Conservation (phyloP, 2,888 invertebrate species). For the Cacoxenus indagator region DNA sequence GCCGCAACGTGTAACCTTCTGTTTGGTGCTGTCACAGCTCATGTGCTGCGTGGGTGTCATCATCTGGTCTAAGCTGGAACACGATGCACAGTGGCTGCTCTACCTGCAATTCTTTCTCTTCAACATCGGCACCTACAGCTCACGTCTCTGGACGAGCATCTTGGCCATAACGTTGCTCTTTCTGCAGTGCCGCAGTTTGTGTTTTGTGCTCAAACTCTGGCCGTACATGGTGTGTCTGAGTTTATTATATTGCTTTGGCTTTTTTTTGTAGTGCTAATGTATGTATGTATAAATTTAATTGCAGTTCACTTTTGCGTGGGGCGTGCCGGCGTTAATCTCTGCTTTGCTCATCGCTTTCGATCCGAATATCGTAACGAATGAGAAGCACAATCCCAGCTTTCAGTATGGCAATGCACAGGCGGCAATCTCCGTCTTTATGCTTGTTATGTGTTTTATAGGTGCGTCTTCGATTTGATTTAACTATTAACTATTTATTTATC, state of each 20-base stretch:
- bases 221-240: conserved; percentile 74
- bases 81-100: conserved; percentile 75
- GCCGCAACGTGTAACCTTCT: conserved; percentile 86
- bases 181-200: conserved; percentile 85
- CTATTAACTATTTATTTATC: background rate
- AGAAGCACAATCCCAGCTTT: conserved; percentile 81
- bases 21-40: conserved; percentile 82
- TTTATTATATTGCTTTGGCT: conserved; percentile 1
- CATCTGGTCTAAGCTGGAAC: conserved; percentile 77
- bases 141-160: conserved; percentile 88
- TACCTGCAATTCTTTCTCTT: conserved; percentile 84
- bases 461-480: conserved; percentile 39
- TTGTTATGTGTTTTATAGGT: conserved; percentile 86
- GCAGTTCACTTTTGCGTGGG: conserved; percentile 76
- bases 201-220: conserved; percentile 84
- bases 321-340: conserved; percentile 79
- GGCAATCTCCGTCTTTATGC: conserved; percentile 80
- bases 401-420: conserved; percentile 85
- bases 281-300: background rate
- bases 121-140: conserved; percentile 83
- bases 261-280: background rate
- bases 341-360: conserved; percentile 76
- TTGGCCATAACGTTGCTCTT: conserved; percentile 86
- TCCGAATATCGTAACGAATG: conserved; percentile 72
- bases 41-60: conserved; percentile 81